Conservation (phyloP, 2,888 invertebrate species). For the Drosophila longiperda region DNA sequence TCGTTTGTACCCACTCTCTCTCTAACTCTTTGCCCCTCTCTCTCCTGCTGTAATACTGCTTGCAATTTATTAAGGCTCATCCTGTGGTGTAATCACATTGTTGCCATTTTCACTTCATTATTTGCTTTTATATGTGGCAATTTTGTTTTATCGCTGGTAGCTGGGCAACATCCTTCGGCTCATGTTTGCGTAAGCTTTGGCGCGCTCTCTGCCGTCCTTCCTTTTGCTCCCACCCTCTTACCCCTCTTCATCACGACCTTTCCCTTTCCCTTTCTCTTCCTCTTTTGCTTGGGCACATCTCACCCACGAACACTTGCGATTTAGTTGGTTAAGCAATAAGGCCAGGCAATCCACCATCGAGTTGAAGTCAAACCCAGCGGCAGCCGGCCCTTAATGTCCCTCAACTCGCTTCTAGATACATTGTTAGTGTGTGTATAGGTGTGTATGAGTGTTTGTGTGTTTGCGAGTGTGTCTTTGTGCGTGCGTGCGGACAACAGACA, state of each 20-base stretch:
- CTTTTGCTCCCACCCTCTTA: slow-evolving; percentile 3
- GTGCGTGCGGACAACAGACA: slow-evolving; percentile 67
- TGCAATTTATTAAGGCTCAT: slow-evolving; percentile 63
- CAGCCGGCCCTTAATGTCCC: slow-evolving; percentile 53
- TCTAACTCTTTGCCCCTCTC: slow-evolving; percentile 8
- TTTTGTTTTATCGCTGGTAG: slow-evolving; percentile 75
- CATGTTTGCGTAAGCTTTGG: slow-evolving; percentile 54
- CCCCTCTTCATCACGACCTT: neutral
- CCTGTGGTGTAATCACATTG: slow-evolving; percentile 75
- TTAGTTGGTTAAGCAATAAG: slow-evolving; percentile 76
- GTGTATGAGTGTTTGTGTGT: slow-evolving; percentile 30
- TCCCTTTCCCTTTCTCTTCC: neutral
- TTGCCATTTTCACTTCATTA: slow-evolving; percentile 82
- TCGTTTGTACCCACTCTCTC: slow-evolving; percentile 7
- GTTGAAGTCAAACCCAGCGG: slow-evolving; percentile 24
- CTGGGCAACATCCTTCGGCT: slow-evolving; percentile 55
- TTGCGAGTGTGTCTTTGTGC: slow-evolving; percentile 18
- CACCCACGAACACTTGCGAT: slow-evolving; percentile 52
- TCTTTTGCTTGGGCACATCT: neutral
- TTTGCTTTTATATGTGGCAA: slow-evolving; percentile 78
- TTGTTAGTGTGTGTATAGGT: slow-evolving; percentile 51
- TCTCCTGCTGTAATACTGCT: slow-evolving; percentile 17
- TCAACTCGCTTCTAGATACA: slow-evolving; percentile 63
- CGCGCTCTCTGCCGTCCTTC: slow-evolving; percentile 14
- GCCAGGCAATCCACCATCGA: slow-evolving; percentile 64